A percentile compares a stretch with the other conserved stretches of the same genome.
Conservation (phyloP, 2,888 invertebrate species). For the Thereva nobilitata region DNA sequence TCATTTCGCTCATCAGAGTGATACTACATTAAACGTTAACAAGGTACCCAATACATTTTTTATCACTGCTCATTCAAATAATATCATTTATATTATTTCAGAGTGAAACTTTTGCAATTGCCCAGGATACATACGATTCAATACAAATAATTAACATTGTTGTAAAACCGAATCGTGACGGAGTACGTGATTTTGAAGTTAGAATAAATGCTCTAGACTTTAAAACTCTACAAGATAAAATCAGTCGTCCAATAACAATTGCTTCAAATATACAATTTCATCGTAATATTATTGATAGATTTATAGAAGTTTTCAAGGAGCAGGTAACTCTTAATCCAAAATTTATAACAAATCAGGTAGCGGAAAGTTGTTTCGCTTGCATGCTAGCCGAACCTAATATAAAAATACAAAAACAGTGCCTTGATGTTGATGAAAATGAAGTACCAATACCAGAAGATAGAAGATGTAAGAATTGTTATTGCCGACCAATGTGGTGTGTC, state of each 20-base stretch:
- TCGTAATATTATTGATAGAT: slow-evolving; percentile 79
- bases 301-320: slow-evolving; percentile 80
- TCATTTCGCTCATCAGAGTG: slow-evolving; percentile 76
- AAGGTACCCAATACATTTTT: slow-evolving; percentile 56
- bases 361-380: slow-evolving; percentile 87
- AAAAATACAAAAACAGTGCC: slow-evolving; percentile 75
- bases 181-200: slow-evolving; percentile 67
- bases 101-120: slow-evolving; percentile 73
- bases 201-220: slow-evolving; percentile 79
- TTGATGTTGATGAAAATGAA: slow-evolving; percentile 58
- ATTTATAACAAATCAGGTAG: slow-evolving; percentile 65
- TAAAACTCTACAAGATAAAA: slow-evolving; percentile 73
- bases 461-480: slow-evolving; percentile 65
- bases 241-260: slow-evolving; percentile 70
- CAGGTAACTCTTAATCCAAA: slow-evolving; percentile 72
- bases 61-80: not conserved
- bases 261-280: slow-evolving; percentile 73
- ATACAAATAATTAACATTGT: slow-evolving; percentile 83
- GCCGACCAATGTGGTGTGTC: slow-evolving; percentile 88
- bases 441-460: slow-evolving; percentile 52
- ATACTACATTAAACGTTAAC: slow-evolving; percentile 75
- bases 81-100: slow-evolving; percentile 45
- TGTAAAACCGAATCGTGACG: slow-evolving; percentile 67
- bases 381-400: slow-evolving; percentile 79
- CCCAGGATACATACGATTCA: slow-evolving; percentile 69